Evolutionary conservation across 2,888 invertebrate genomes (phyloP).

Genomic region (Lingula anatina): DNA sequence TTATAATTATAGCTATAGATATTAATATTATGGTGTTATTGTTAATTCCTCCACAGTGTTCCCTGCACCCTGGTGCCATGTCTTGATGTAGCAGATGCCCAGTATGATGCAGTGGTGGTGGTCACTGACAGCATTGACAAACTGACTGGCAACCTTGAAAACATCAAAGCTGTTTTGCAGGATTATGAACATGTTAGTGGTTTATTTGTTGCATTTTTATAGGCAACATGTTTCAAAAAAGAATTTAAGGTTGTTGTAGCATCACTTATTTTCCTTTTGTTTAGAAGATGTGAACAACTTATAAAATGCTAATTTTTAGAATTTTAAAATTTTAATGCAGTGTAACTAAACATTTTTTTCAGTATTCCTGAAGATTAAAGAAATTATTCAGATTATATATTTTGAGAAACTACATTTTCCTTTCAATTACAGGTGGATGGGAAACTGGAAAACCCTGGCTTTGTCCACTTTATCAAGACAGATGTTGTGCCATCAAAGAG

Average conservation of each 20-base stretch:
- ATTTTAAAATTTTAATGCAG: slow-evolving; percentile 1
- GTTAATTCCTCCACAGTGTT: no score
- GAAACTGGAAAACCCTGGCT: slow-evolving; percentile 54
- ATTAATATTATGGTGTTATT: no score
- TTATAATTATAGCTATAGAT: no score
- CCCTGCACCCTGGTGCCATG: slow-evolving; percentile 18
- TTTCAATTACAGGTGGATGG: slow-evolving; percentile 54
- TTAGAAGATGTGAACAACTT: no score
- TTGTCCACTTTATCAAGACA: slow-evolving; percentile 26
- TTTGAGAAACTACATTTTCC: slow-evolving; percentile 4
- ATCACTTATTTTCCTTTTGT: no score
- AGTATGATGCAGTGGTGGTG: slow-evolving; percentile 51
- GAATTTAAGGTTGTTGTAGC: no score
- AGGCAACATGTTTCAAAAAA: no score
- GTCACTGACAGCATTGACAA: slow-evolving; percentile 39
- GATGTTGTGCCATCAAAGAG: slow-evolving; percentile 33
- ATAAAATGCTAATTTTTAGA: not conserved
- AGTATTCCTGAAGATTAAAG: no score
- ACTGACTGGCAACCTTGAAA: slow-evolving; percentile 32
- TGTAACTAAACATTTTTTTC: slow-evolving; percentile 1
- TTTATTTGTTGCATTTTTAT: no score
- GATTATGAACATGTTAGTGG: slow-evolving; percentile 37
- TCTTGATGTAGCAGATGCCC: slow-evolving; percentile 27
- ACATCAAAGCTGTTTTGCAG: slow-evolving; percentile 29
- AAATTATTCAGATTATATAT: not conserved